phyloP scores from a whole-genome alignment of 2,888 invertebrate species.

The Zele albiditarsus region DNA sequence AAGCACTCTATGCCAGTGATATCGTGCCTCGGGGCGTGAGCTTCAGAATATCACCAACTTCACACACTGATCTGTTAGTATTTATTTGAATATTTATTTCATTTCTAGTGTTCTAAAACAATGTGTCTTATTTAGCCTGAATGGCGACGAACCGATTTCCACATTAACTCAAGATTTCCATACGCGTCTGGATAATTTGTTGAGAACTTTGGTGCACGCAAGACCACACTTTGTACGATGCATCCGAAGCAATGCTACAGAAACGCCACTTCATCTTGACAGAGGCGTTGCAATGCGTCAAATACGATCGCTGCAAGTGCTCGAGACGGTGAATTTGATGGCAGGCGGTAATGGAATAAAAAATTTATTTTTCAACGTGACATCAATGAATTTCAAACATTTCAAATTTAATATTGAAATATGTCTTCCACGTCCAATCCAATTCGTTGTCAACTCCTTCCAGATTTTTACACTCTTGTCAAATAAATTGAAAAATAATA shows the following conservation, averaged over 20 bases:
- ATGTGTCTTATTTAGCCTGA: slow-evolving; percentile 73
- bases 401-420: background rate
- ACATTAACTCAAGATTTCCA: slow-evolving; percentile 97
- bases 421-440: background rate
- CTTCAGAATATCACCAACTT: slow-evolving; percentile 92
- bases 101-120: background rate
- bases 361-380: slow-evolving; percentile 9
- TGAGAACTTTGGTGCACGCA: slow-evolving; percentile 93
- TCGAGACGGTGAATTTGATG: slow-evolving; percentile 96
- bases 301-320: slow-evolving; percentile 88
- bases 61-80: slow-evolving; percentile 82
- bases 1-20: slow-evolving; percentile 84
- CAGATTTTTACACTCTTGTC: no score
- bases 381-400: background rate
- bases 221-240: slow-evolving; percentile 96
- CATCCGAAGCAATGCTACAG: slow-evolving; percentile 88
- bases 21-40: slow-evolving; percentile 85
- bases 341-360: slow-evolving; percentile 79
- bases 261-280: slow-evolving; percentile 89
- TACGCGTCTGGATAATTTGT: slow-evolving; percentile 91
- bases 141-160: slow-evolving; percentile 89
- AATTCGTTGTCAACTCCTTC: slow-evolving; percentile 1
- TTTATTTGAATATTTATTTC: slow-evolving; percentile 1
- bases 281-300: slow-evolving; percentile 88
- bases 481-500: no score